A percentile compares a stretch with the other conserved stretches of the same genome.
Conservation (phyloP, 2,797 vertebrate genomes). For the Hirundo rustica region DNA sequence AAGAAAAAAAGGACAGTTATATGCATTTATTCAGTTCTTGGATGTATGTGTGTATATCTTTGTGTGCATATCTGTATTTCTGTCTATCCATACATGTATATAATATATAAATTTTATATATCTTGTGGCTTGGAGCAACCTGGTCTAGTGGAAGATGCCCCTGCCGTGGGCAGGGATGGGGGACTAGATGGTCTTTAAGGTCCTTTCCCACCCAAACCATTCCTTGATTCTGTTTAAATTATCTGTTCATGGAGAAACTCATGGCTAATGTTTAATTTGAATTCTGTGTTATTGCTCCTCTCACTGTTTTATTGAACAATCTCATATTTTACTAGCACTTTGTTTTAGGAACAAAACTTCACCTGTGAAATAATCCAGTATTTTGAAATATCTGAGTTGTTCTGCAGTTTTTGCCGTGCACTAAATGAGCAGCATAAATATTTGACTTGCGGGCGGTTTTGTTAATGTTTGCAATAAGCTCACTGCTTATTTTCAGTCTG, state of each 20-base stretch:
- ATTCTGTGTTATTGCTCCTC: neutral
- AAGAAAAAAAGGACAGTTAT: neutral
- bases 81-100: fast-evolving
- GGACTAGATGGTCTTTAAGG: neutral
- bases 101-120: neutral
- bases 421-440: neutral
- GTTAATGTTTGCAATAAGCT: neutral
- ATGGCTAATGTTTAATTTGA: neutral
- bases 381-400: neutral
- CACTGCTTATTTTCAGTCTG: neutral
- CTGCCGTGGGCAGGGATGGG: neutral
- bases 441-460: neutral
- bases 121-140: neutral
- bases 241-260: neutral
- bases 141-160: neutral
- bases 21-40: neutral
- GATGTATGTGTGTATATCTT: neutral
- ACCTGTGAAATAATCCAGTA: neutral
- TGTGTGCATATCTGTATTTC: neutral
- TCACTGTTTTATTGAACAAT: neutral
- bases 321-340: neutral
- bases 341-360: neutral
- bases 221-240: neutral
- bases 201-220: neutral
- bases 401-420: neutral